phyloP scores from a whole-genome alignment of 2,797 vertebrate genomes.

The Todus mexicanus region DNA sequence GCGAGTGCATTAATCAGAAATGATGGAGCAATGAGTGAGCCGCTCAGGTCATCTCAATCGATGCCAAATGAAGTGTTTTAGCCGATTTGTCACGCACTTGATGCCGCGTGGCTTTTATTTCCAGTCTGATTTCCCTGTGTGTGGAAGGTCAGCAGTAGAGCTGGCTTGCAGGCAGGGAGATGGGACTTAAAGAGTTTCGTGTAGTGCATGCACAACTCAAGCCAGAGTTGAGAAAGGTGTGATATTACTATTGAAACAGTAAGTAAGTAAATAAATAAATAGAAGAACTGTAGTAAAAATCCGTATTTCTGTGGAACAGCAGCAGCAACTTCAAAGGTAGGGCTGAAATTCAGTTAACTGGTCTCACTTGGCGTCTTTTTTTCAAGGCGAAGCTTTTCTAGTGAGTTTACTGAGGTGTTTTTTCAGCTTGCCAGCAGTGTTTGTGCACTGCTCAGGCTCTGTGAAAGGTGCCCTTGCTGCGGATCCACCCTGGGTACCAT shows the following conservation, averaged over 20 bases:
- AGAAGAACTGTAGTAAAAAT: background rate
- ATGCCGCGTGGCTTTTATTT: background rate
- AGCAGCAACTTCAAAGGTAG: background rate
- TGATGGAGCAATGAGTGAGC: constrained; percentile 33
- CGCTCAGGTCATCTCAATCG: background rate
- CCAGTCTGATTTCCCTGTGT: background rate
- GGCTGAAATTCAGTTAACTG: background rate
- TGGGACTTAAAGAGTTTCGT: background rate
- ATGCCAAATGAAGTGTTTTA: background rate
- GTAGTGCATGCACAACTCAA: background rate
- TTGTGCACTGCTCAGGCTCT: background rate
- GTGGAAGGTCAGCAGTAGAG: constrained; percentile 12
- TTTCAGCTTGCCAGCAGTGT: background rate
- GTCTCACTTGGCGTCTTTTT: background rate
- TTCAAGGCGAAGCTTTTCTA: background rate
- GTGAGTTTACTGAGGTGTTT: background rate
- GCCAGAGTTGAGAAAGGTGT: background rate
- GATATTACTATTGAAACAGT: background rate
- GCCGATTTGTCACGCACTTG: background rate
- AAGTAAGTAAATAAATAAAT: background rate
- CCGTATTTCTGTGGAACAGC: background rate
- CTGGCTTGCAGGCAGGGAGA: background rate
- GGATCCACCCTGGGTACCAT: background rate
- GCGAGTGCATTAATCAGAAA: constrained; percentile 2
- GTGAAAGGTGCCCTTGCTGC: background rate